These are phyloP conservation scores for Himalopsyche phryganea DNA, from an alignment of 1,140 invertebrate genomes.

Conservation along the genomic window DNA sequence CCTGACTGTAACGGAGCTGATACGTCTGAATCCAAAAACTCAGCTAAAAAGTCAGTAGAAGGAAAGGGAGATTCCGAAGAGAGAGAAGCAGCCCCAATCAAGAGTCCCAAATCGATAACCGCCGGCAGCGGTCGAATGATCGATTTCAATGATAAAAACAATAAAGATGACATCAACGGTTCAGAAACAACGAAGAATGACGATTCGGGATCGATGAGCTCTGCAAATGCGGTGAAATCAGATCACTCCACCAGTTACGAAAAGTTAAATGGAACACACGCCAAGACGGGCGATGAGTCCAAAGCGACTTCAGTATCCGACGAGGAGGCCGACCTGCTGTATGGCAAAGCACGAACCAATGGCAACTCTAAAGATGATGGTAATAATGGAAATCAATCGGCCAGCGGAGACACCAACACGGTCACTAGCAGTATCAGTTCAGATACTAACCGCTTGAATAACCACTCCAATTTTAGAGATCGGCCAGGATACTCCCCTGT, in stretches of 20 bases:
- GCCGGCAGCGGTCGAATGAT: too few relatives aligned
- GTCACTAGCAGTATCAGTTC: constrained; percentile 31
- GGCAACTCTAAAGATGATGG: neutral
- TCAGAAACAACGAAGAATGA: constrained; percentile 13
- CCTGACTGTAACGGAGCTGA: constrained; percentile 12
- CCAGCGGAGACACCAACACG: constrained; percentile 22
- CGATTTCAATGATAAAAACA: constrained; percentile 18
- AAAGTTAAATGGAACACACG: constrained; percentile 26
- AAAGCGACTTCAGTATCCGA: constrained; percentile 29
- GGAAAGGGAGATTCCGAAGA: constrained; percentile 10
- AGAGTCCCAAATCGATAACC: too few relatives aligned
- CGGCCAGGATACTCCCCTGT: constrained; percentile 21
- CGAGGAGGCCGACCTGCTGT: constrained; percentile 22
- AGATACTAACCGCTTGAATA: constrained; percentile 25
- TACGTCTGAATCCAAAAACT: constrained; percentile 3
- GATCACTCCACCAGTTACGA: constrained; percentile 30
- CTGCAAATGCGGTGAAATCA: constrained; percentile 19
- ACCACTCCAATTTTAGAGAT: constrained; percentile 17
- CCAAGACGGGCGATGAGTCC: constrained; percentile 27
- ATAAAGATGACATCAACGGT: constrained; percentile 5
- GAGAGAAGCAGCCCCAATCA: constrained; percentile 1
- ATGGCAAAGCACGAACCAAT: constrained; percentile 12
- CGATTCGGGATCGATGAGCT: constrained; percentile 21
- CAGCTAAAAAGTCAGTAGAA: neutral
- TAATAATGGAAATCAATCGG: constrained; percentile 2